These are phyloP conservation scores for Romanogobio albipinnatus DNA, from an alignment of 2,113 vertebrate genomes.

Conservation along the genomic window DNA sequence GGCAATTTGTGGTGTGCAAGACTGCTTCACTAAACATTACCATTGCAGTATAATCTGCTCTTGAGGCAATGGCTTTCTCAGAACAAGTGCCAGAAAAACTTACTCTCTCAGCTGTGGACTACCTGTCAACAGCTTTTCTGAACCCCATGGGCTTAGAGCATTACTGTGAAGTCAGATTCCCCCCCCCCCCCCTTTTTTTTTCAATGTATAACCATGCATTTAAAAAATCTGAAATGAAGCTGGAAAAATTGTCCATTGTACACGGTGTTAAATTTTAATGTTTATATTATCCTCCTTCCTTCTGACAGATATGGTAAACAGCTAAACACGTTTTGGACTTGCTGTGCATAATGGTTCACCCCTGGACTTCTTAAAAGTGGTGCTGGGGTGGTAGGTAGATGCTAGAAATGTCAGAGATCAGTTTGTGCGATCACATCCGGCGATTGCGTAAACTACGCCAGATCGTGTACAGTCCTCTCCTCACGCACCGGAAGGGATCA, in stretches of 20 bases:
- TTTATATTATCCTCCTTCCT: background rate
- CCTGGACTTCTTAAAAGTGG: background rate
- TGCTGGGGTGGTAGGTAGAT: no score
- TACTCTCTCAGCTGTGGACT: background rate
- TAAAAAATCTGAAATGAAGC: background rate
- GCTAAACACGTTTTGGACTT: background rate
- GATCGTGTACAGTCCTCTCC: no score
- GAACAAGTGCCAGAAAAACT: background rate
- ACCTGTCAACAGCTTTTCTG: slow-evolving; percentile 15
- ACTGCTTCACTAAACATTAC: slow-evolving; percentile 23
- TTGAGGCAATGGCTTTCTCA: slow-evolving; percentile 18
- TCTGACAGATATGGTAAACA: background rate
- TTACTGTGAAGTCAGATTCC: background rate
- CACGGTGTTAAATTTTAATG: background rate
- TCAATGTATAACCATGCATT: background rate
- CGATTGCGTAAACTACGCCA: no score
- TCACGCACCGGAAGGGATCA: no score
- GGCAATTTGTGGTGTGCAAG: background rate
- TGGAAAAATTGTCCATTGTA: background rate
- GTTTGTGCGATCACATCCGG: no score
- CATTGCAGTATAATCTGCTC: background rate
- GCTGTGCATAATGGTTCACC: no score
- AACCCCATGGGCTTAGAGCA: background rate
- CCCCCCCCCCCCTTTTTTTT: background rate
- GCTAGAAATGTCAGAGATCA: background rate